Conservation (phyloP, 2,888 invertebrate genomes). For the Eupithecia dodoneata region DNA sequence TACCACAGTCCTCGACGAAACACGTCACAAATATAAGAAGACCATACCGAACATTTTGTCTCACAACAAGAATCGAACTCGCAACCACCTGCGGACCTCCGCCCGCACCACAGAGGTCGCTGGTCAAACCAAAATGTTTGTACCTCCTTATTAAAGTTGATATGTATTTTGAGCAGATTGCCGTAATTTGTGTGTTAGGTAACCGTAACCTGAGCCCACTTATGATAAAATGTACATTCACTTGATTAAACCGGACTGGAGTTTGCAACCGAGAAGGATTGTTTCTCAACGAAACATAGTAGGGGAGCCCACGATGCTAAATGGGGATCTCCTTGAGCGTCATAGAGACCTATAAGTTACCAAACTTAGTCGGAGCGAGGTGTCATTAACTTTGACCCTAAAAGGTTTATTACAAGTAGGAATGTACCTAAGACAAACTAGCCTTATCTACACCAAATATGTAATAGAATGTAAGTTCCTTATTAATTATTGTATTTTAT, state of each 20-base stretch:
- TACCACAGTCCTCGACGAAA: background rate
- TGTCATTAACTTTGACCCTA: too few relatives aligned
- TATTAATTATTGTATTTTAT: too few relatives aligned
- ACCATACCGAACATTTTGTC: background rate
- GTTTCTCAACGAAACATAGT: background rate
- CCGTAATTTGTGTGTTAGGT: constrained; percentile 2
- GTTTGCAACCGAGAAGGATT: constrained; percentile 1
- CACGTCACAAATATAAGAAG: background rate
- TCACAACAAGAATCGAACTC: background rate
- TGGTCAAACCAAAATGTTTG: background rate
- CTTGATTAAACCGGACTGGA: background rate
- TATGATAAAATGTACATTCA: constrained; percentile 7
- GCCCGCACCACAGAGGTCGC: background rate
- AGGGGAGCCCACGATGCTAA: too few relatives aligned
- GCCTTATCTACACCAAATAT: too few relatives aligned
- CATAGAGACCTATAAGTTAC: too few relatives aligned
- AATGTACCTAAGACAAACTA: too few relatives aligned
- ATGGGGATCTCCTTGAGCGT: too few relatives aligned
- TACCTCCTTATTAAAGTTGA: background rate
- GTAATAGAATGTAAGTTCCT: too few relatives aligned
- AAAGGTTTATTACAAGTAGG: too few relatives aligned
- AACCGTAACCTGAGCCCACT: background rate
- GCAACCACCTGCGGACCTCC: background rate
- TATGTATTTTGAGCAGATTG: background rate
- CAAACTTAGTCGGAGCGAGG: too few relatives aligned